Evolutionary conservation across 2,888 invertebrate species (phyloP).

Genomic region (Drosophila phalerata): DNA sequence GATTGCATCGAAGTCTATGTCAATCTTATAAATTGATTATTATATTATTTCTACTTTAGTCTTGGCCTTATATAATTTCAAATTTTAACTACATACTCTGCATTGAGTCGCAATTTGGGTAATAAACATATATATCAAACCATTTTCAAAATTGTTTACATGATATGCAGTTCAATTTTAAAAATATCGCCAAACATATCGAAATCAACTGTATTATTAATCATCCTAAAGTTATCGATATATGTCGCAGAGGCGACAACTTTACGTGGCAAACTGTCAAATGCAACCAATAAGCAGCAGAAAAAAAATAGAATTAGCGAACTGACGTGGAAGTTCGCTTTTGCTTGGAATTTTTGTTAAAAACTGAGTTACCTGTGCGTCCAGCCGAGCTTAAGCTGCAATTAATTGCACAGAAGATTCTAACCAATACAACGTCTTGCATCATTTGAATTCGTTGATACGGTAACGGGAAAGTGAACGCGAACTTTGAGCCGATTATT

Average conservation of each 20-base stretch:
- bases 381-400: constrained; percentile 32
- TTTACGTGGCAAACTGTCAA: constrained; percentile 83
- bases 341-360: constrained; percentile 64
- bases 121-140: not conserved
- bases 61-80: not conserved
- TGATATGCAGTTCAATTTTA: not conserved
- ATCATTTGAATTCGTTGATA: constrained; percentile 27
- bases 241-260: constrained; percentile 54
- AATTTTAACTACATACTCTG: too few relatives aligned
- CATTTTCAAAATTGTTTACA: not conserved
- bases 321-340: constrained; percentile 83
- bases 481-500: constrained; percentile 74
- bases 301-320: constrained; percentile 73
- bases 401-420: constrained; percentile 25
- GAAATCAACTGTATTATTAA: constrained; percentile 1
- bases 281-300: constrained; percentile 63
- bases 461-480: constrained; percentile 24
- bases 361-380: constrained; percentile 48
- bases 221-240: constrained; percentile 37
- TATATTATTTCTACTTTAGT: not conserved
- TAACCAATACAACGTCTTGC: constrained; percentile 17
- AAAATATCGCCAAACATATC: constrained; percentile 24
- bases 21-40: not conserved
- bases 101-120: not conserved
- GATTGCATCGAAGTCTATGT: not conserved